A percentile compares a stretch with the other conserved stretches of the same genome.
These are phyloP conservation scores for Leucoraja erinaceus DNA, from an alignment of 2,113 vertebrate genomes.

Conservation along the genomic window DNA sequence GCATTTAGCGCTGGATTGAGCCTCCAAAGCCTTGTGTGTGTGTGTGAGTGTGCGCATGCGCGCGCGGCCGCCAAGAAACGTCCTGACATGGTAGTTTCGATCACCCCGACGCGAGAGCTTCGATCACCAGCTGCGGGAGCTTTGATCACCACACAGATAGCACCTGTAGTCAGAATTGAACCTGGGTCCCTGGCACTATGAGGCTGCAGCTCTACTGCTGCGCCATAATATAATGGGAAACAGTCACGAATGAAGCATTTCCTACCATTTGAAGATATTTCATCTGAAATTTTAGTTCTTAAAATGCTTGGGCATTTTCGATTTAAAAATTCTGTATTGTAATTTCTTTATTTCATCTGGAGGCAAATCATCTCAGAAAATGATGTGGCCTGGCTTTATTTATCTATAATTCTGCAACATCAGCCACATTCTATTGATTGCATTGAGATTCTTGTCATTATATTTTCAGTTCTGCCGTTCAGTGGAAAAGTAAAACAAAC, in stretches of 20 bases:
- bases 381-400: not conserved
- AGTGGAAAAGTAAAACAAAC: not conserved
- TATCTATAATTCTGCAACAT: not conserved
- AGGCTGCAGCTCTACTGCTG: no score
- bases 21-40: no score
- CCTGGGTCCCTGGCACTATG: no score
- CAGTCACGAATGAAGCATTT: not conserved
- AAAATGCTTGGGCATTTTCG: not conserved
- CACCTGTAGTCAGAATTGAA: no score
- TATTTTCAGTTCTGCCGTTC: not conserved
- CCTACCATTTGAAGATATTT: not conserved
- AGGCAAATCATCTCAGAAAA: not conserved
- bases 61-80: no score
- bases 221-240: not conserved
- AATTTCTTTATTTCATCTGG: not conserved
- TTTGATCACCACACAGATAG: no score
- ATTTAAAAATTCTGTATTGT: not conserved
- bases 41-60: no score
- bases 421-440: not conserved
- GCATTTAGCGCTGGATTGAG: no score
- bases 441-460: not conserved
- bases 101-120: no score
- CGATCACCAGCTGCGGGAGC: no score
- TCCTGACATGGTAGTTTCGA: no score
- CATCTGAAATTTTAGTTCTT: not conserved